Evolutionary conservation across 1,140 invertebrate species (phyloP), one percentile per base, ranked within the genome.

Genomic region (Pseudomyrmex flavicornis): DNA sequence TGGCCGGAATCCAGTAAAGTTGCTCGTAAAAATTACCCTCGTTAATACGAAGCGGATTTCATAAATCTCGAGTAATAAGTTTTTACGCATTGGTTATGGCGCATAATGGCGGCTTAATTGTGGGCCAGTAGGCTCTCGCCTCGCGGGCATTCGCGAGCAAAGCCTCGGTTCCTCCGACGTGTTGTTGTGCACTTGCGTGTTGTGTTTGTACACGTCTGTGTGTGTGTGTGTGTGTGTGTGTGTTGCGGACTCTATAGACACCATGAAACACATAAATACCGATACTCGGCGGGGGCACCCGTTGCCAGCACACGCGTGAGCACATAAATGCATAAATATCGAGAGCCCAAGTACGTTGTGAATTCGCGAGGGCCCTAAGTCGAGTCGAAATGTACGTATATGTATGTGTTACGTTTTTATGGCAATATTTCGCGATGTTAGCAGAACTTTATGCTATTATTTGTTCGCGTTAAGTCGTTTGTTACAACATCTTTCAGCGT

Each of bases 281-380:
- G 84, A 91, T 88, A 89, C 89, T 79, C 90, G 88, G 74, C 90
- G 84, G 90, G 87, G 84, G 79, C 82, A 85, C 69, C 35, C 70
- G 80, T 73, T 80, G 80, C 61, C 35, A 75, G 85, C 82, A 89
- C 85, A 89, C 84, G 84, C 86, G 89, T 87, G 90, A 92, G 91
- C 92, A 90, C 88, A 88, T 87, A 90, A 91, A 91, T 87, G 89
- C 91, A 92, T 92, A 92, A 91, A 92, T 92, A 93, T 92, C 68
- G 61, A 59, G 58, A 59, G 58, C 48, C 44, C 63, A 65, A 61
- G 48, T 35, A 85, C 58, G 44, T 17, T 65, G 63, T 62, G 61
- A 35, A 35, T 62, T 54, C 35, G 15, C 50, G 77, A 58, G 52
- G 68, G 17, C 69, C 10, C 35, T 7, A 35, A 35, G 35, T 35